These are phyloP conservation scores for Shargacucullia verbasci DNA, from an alignment of 2,888 invertebrate genomes.

Conservation along the genomic window DNA sequence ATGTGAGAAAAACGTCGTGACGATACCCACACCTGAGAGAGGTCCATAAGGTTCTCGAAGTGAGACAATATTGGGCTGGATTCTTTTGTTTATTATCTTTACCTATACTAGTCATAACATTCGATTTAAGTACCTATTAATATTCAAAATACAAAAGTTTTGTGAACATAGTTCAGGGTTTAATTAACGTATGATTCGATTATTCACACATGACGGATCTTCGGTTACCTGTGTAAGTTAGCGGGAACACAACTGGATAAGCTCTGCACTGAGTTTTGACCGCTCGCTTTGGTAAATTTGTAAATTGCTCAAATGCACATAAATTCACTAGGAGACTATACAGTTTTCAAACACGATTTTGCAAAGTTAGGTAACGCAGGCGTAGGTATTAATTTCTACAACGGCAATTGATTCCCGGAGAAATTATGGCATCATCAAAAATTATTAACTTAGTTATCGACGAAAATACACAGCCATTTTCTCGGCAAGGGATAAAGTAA, in stretches of 20 bases:
- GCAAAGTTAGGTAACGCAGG: conserved; percentile 5
- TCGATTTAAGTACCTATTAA: conserved; percentile 9
- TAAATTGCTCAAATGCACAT: conserved; percentile 22
- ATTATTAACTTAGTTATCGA: conserved; percentile 78
- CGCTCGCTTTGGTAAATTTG: conserved; percentile 11
- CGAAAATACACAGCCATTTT: conserved; percentile 76
- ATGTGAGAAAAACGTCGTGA: no score
- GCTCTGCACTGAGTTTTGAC: conserved; percentile 9
- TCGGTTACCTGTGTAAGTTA: conserved; percentile 3
- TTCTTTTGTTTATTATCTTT: no score
- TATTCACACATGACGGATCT: conserved; percentile 1
- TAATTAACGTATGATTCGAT: conserved; percentile 16
- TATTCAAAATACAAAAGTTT: conserved; percentile 11
- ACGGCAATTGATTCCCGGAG: conserved; percentile 59
- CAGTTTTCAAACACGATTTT: conserved; percentile 30
- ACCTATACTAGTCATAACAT: no score
- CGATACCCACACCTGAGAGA: no score
- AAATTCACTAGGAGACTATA: conserved; percentile 20
- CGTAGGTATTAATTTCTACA: conserved; percentile 34
- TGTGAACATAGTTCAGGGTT: not conserved
- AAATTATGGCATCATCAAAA: conserved; percentile 73
- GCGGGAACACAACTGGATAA: not conserved
- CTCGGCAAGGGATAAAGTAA: conserved; percentile 76
- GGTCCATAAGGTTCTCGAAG: no score
- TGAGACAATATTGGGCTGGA: no score